Conservation (phyloP, 2,797 vertebrate genomes). For the Onychomys arenicola region DNA sequence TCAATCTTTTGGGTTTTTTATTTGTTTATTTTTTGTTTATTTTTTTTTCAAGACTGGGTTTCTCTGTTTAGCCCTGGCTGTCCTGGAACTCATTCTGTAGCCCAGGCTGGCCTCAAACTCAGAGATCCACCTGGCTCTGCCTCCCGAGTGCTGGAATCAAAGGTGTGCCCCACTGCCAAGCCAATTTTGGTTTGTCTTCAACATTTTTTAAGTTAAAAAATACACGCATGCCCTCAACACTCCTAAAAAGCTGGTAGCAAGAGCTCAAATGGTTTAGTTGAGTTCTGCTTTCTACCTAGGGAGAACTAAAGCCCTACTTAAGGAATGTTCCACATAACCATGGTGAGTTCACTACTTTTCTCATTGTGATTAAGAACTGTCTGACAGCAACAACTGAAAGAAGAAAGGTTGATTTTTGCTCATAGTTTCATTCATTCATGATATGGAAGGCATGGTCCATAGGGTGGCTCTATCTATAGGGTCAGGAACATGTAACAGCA, state of each 20-base stretch:
- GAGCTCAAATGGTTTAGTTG: slow-evolving; percentile 20
- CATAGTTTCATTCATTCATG: neutral
- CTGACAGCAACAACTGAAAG: neutral
- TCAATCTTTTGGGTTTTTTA: neutral
- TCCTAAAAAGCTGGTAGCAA: neutral
- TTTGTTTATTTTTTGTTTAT: neutral
- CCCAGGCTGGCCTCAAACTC: neutral
- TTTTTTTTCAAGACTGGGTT: neutral
- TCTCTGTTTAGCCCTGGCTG: neutral
- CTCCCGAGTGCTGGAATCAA: neutral
- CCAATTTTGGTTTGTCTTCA: slow-evolving; percentile 50
- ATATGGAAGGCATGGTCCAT: neutral
- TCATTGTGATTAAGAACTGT: neutral
- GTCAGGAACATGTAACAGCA: neutral
- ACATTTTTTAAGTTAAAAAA: slow-evolving; percentile 26
- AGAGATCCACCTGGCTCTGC: neutral
- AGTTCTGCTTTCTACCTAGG: slow-evolving; percentile 36
- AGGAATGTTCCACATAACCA: neutral
- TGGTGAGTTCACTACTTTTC: neutral
- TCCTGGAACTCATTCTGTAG: neutral
- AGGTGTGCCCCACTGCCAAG: neutral
- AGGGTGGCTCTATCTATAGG: neutral
- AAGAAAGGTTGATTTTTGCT: neutral
- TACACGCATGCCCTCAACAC: neutral
- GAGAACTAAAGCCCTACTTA: slow-evolving; percentile 4